Evolutionary conservation across 2,113 vertebrate species (phyloP).

Genomic region (Smithornis capensis): DNA sequence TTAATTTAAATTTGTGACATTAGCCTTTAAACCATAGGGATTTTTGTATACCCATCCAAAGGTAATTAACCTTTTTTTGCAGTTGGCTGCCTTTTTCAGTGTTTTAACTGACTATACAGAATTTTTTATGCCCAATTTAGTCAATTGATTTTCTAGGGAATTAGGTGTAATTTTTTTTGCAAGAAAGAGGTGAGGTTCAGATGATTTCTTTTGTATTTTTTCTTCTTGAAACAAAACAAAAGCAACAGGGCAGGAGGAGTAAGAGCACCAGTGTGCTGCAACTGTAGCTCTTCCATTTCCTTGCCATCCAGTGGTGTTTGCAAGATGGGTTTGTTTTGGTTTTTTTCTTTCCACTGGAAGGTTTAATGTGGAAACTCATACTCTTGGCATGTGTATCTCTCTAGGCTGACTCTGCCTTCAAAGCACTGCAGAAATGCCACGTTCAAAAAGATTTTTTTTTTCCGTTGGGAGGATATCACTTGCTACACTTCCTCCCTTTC

Average conservation of each 20-base stretch:
- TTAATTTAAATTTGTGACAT: background rate
- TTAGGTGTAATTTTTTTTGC: background rate
- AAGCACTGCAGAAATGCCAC: background rate
- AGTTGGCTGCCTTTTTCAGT: background rate
- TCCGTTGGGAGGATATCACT: rapidly evolving
- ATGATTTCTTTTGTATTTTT: background rate
- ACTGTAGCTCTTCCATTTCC: background rate
- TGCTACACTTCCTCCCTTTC: background rate
- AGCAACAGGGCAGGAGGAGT: background rate
- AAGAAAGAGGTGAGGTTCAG: background rate
- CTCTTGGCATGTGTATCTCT: background rate
- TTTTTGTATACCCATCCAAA: background rate
- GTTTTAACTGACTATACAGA: background rate
- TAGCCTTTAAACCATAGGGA: background rate
- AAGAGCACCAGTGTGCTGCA: rapidly evolving
- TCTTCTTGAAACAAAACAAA: rapidly evolving
- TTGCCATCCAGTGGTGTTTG: background rate
- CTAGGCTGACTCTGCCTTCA: background rate
- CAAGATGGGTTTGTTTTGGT: background rate
- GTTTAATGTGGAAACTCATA: background rate
- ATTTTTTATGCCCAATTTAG: background rate
- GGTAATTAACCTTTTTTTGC: background rate
- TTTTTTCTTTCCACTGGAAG: background rate
- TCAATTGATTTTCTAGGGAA: background rate
- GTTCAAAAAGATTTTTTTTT: background rate